Evolutionary conservation across 37 sponge, comb jelly and placozoan species (phyloP).

Genomic region (Crambe crambe): DNA sequence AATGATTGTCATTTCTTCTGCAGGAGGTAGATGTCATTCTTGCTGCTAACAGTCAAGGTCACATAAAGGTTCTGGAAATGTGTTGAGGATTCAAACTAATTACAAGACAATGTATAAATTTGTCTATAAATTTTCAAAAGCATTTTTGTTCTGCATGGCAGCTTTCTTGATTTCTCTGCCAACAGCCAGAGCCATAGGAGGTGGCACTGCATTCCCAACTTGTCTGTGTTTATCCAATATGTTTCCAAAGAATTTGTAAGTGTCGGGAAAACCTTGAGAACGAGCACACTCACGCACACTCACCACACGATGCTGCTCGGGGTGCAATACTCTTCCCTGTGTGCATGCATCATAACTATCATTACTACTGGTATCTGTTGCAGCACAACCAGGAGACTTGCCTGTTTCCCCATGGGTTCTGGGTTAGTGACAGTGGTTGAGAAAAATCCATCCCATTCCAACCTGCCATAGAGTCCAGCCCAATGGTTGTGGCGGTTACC

Average conservation of each 20-base stretch:
- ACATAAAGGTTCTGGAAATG: constrained; percentile 65
- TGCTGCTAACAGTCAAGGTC: constrained; percentile 88
- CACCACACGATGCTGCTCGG: constrained; percentile 93
- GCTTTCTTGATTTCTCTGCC: constrained; percentile 81
- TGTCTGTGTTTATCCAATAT: constrained; percentile 89
- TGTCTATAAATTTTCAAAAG: too few relatives aligned
- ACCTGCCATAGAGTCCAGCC: constrained; percentile 91
- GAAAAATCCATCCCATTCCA: constrained; percentile 94
- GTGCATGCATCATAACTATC: background rate
- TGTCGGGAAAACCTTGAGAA: constrained; percentile 94
- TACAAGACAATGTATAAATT: background rate
- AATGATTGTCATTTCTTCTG: background rate
- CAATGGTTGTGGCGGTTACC: constrained; percentile 93
- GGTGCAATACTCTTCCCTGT: constrained; percentile 93
- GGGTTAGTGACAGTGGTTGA: constrained; percentile 96
- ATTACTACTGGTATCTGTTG: too few relatives aligned
- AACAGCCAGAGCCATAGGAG: constrained; percentile 88
- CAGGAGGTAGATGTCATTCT: constrained; percentile 53
- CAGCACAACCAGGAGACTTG: too few relatives aligned
- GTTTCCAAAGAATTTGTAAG: constrained; percentile 84
- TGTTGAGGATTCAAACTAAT: constrained; percentile 1
- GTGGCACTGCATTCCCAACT: constrained; percentile 96
- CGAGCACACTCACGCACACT: constrained; percentile 94
- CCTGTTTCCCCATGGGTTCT: constrained; percentile 98
- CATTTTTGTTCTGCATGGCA: background rate